phyloP scores from a whole-genome alignment of 1,140 invertebrate genomes.

The Trachymyrmex septentrionalis region DNA sequence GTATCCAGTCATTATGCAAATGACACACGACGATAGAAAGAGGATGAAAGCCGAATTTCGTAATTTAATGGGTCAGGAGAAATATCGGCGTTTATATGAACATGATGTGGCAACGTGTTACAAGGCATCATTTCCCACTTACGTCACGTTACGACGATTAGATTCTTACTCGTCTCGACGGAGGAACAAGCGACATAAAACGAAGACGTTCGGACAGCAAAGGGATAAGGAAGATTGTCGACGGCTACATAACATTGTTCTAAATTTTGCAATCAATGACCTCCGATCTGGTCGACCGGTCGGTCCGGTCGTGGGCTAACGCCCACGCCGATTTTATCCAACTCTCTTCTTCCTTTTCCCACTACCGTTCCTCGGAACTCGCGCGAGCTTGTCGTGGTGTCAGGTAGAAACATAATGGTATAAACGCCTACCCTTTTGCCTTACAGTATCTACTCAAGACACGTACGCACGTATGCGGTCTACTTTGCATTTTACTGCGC shows the following conservation, averaged over 20 bases:
- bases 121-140: slow-evolving; percentile 17
- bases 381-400: slow-evolving; percentile 70
- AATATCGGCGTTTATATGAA: not conserved
- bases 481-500: slow-evolving; percentile 55
- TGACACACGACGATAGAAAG: slow-evolving; percentile 29
- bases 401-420: slow-evolving; percentile 77
- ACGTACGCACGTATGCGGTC: not conserved
- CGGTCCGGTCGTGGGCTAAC: not conserved
- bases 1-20: slow-evolving; percentile 27
- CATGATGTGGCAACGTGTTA: slow-evolving; percentile 4
- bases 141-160: slow-evolving; percentile 30
- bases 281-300: not conserved
- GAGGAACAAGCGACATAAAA: not conserved
- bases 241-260: slow-evolving; percentile 19
- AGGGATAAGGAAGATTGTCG: not conserved
- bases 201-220: not conserved
- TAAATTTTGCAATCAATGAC: slow-evolving; percentile 58
- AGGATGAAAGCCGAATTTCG: slow-evolving; percentile 28
- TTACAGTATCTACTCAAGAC: slow-evolving; percentile 60
- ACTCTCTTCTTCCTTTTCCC: slow-evolving; percentile 50
- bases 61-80: slow-evolving; percentile 3
- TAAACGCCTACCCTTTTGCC: slow-evolving; percentile 72
- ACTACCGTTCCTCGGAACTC: slow-evolving; percentile 70
- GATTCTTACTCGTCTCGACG: not conserved
- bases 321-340: slow-evolving; percentile 45